Conservation (phyloP, 2,888 invertebrate species). For the Orthosia incerta region DNA sequence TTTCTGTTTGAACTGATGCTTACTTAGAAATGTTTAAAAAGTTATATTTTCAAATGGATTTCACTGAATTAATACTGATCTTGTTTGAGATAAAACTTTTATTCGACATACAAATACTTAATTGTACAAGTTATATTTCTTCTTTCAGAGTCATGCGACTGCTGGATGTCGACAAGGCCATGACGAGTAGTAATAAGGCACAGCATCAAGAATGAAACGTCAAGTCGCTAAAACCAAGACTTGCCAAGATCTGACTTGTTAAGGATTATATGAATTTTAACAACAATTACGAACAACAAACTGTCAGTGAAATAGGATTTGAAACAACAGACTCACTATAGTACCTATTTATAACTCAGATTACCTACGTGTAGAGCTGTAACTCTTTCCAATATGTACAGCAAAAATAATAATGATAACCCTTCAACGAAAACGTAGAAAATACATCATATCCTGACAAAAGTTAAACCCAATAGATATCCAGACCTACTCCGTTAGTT, state of each 20-base stretch:
- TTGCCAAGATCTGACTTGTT: too few relatives aligned
- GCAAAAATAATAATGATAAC: conserved; percentile 16
- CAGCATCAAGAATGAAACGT: neutral
- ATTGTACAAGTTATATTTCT: neutral
- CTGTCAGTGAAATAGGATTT: neutral
- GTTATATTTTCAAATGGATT: conserved; percentile 80
- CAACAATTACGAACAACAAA: too few relatives aligned
- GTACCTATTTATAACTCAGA: neutral
- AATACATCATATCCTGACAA: conserved; percentile 13
- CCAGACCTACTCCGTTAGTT: conserved; percentile 58
- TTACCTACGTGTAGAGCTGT: too few relatives aligned
- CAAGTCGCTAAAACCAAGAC: neutral
- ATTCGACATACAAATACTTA: neutral
- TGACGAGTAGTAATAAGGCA: too few relatives aligned
- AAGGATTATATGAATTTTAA: neutral
- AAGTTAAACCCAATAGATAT: conserved; percentile 49
- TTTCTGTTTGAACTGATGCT: conserved; percentile 82
- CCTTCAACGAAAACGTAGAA: conserved; percentile 11
- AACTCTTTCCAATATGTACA: neutral
- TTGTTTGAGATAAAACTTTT: conserved; percentile 8
- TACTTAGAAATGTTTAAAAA: conserved; percentile 84
- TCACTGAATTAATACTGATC: conserved; percentile 68
- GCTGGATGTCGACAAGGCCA: neutral
- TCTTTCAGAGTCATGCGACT: neutral
- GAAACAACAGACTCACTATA: neutral